Conservation (phyloP, 2,113 vertebrate species). For the Macaca mulatta region DNA sequence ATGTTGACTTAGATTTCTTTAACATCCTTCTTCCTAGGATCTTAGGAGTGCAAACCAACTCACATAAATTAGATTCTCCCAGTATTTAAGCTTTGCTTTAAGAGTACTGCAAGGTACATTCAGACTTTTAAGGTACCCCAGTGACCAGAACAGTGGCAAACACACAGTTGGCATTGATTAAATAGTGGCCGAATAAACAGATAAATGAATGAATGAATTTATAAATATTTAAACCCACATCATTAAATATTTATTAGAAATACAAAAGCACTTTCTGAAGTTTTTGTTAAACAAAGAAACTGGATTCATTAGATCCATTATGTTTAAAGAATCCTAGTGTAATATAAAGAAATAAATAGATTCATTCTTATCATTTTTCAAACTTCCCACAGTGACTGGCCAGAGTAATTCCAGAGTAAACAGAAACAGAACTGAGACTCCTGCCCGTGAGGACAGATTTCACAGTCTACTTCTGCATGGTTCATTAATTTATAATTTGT, state of each 20-base stretch:
- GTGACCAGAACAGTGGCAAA: not conserved
- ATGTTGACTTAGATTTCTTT: constrained; percentile 5
- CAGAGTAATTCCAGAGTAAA: constrained; percentile 17
- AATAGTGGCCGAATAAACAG: constrained; percentile 19
- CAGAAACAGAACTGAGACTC: not conserved
- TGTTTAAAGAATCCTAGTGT: not conserved
- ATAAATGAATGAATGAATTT: not conserved
- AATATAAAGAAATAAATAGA: not conserved
- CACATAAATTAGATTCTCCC: not conserved
- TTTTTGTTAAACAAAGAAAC: not conserved
- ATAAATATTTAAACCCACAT: not conserved
- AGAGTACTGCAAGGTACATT: not conserved
- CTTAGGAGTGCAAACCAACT: not conserved
- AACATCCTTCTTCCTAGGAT: not conserved
- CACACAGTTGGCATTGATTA: not conserved
- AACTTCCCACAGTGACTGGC: not conserved
- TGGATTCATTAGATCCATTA: not conserved
- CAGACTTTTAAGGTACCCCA: not conserved
- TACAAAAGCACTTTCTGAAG: not conserved
- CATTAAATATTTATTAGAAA: constrained; percentile 41
- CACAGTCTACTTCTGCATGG: not conserved
- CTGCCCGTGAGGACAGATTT: not conserved
- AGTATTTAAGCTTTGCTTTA: not conserved
- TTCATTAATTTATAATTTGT: constrained; percentile 46
- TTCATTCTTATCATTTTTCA: not conserved